Percentiles rank a stretch among this genome's conserved stretches.
These are phyloP conservation scores for Trichechus manatus DNA, from an alignment of 2,113 vertebrate species.

Conservation along the genomic window DNA sequence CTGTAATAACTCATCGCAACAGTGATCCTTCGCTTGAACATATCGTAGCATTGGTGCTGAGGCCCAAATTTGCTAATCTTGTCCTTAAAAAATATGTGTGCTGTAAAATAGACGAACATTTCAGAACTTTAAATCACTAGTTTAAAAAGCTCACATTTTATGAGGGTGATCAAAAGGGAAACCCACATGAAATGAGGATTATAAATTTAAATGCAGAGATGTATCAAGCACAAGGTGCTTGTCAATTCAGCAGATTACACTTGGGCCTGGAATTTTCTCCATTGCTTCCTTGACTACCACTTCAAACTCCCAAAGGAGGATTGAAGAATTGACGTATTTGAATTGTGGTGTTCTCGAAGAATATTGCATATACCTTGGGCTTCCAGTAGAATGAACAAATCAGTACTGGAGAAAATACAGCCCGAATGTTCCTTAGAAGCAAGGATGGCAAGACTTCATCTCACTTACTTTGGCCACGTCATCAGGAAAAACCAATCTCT, in stretches of 20 bases:
- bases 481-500: background rate
- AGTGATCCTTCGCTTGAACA: constrained; percentile 26
- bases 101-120: constrained; percentile 77
- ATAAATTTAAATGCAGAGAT: constrained; percentile 36
- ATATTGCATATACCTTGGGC: background rate
- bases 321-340: background rate
- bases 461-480: background rate
- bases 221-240: background rate
- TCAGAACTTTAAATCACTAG: constrained; percentile 52
- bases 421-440: background rate
- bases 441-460: background rate
- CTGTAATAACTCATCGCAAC: constrained; percentile 40
- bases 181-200: background rate
- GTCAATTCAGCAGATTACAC: background rate
- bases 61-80: constrained; percentile 68
- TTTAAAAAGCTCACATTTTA: constrained; percentile 72
- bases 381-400: background rate
- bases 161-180: constrained; percentile 74
- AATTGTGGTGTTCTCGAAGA: background rate
- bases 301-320: background rate
- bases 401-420: background rate
- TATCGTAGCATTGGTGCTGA: background rate
- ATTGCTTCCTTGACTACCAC: background rate
- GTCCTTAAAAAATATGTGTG: constrained; percentile 72
- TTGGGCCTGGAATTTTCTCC: background rate